These are phyloP conservation scores for Lagenorhynchus albirostris DNA, from an alignment of 2,113 vertebrate species.

Conservation along the genomic window DNA sequence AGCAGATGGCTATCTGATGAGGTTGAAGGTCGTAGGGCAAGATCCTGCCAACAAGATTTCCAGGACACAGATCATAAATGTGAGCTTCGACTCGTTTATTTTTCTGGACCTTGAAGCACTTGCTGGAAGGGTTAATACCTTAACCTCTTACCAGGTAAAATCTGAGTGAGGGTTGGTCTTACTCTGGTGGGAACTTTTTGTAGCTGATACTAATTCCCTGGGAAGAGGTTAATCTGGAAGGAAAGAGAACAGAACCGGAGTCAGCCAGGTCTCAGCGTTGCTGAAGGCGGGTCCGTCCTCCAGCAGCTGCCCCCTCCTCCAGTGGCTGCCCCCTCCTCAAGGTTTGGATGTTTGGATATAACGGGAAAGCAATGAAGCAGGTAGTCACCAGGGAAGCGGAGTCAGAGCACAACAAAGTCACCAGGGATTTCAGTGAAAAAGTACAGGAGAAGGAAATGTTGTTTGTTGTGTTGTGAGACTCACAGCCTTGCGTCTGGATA, in stretches of 20 bases:
- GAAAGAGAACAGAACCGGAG: background rate
- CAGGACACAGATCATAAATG: background rate
- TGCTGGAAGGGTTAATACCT: background rate
- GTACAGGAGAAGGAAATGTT: background rate
- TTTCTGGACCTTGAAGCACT: background rate
- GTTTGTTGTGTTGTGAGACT: background rate
- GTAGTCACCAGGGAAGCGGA: background rate
- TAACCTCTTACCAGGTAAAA: background rate
- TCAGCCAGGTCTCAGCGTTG: background rate
- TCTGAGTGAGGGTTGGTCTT: background rate
- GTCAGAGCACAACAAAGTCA: background rate
- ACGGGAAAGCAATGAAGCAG: accelerated
- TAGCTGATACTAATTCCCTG: background rate
- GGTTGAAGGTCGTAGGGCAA: background rate
- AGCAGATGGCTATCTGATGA: background rate
- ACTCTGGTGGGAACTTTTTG: background rate
- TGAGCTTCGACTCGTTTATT: background rate
- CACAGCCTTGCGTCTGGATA: background rate
- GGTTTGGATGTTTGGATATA: background rate
- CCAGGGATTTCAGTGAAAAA: background rate
- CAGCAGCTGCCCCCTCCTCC: accelerated
- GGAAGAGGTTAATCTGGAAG: background rate
- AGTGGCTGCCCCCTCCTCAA: too few species aligned
- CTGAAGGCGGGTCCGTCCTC: background rate
- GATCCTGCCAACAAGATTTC: background rate